phyloP scores from a whole-genome alignment of 2,113 vertebrate species.

The Cyprinodon tularosa region DNA sequence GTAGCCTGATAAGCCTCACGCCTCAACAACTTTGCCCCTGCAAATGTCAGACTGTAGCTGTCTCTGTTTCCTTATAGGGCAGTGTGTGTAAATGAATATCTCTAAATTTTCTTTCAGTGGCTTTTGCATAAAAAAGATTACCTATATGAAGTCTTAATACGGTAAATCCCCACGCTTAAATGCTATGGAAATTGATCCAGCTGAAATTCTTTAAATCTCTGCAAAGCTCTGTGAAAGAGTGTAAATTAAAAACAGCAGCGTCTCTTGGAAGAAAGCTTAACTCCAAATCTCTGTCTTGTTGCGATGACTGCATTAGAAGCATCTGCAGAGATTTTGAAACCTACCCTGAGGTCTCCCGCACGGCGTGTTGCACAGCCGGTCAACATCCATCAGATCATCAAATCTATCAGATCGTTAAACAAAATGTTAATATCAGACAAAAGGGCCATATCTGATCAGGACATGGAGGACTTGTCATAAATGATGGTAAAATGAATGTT shows the following conservation, averaged over 20 bases:
- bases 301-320: neutral
- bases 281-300: conserved; percentile 15
- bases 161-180: neutral
- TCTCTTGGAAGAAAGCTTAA: conserved; percentile 39
- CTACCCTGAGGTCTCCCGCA: neutral
- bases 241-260: conserved; percentile 57
- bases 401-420: neutral
- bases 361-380: neutral
- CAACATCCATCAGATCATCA: neutral
- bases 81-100: conserved; percentile 39
- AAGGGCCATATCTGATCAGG: neutral
- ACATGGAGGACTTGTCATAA: neutral
- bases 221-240: conserved; percentile 17
- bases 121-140: conserved; percentile 48
- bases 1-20: conserved; percentile 64
- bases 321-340: neutral
- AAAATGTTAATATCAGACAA: neutral
- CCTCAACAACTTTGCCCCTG: conserved; percentile 60
- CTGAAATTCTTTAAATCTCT: conserved; percentile 27
- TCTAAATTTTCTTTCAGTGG: conserved; percentile 48
- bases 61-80: conserved; percentile 52
- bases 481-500: neutral
- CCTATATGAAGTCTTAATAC: conserved; percentile 32
- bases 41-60: conserved; percentile 67
- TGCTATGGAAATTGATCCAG: neutral